Evolutionary conservation across 2,888 invertebrate genomes (phyloP), one percentile per base, ranked within the genome.

Genomic region (Lomographa bimaculata): DNA sequence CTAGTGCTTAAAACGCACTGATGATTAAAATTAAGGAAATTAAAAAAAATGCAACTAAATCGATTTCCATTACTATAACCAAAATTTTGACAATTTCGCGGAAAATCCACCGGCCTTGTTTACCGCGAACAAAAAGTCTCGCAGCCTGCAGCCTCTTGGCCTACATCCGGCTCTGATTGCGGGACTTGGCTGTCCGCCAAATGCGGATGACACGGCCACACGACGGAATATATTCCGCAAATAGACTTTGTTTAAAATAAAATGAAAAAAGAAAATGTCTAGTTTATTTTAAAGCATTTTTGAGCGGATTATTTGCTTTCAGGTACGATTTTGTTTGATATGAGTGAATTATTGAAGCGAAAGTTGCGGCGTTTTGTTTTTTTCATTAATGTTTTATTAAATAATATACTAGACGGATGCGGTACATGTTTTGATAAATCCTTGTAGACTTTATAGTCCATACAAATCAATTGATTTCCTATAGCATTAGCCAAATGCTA

Each of bases 81-180:
- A 14, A 14, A 14, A 14, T 14, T 14, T 14, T 14, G 14, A 2
- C 14, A 14, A 14, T 14, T 14, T 14, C 14, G 14, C 8, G 18
- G 8, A 26, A 19, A 33, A 33, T 33, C 12, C 16, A 26, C 23
- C 18, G 44, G 53, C 39, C 38, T 50, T 46, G 52, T 50, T 45
- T 50, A 45, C 44, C 32, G 42, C 39, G 56, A 53, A 55, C 50
- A 63, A 64, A 66, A 60, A 60, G 48, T 41, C 30, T 5, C 46
- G 44, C 60, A 57, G 52, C 44, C 76, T 71, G 85, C 85, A 84
- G 79, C 77, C 85, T 79, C 86, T 85, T 84, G 85, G 70, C 86
- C 86, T 71, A 86, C 67, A 79, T 84, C 64, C 70, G 65, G 57
- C 61, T 77, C 66, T 79, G 83, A 83, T 79, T 81, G 80, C 71